A percentile compares a stretch with the other conserved stretches of the same genome.
Conservation (phyloP, 1,140 invertebrate genomes). For the Lamellibrachia luymesi region DNA sequence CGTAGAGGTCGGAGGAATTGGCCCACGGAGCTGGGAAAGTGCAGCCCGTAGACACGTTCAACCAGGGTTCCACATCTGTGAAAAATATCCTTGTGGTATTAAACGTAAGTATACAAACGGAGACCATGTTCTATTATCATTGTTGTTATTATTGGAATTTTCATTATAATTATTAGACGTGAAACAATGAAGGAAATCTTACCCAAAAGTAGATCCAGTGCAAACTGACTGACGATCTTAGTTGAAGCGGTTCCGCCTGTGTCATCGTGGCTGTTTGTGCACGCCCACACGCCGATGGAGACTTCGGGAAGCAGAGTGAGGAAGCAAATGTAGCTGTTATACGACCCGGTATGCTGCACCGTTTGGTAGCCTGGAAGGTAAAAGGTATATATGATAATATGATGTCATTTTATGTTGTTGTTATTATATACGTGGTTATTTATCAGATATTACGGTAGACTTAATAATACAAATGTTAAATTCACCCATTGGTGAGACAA, state of each 20-base stretch:
- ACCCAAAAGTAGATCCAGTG: background rate
- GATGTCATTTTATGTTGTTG: no score
- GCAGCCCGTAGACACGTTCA: conserved; percentile 7
- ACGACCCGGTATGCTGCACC: background rate
- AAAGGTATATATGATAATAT: no score
- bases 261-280: background rate
- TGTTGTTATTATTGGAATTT: no score
- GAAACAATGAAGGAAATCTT: background rate
- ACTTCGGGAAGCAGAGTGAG: background rate
- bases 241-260: background rate
- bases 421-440: no score
- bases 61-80: conserved; percentile 8
- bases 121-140: no score
- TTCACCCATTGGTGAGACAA: no score
- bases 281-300: background rate
- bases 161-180: no score
- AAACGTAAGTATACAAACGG: no score
- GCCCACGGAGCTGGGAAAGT: conserved; percentile 9
- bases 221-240: background rate
- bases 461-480: no score
- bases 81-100: no score
- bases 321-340: background rate
- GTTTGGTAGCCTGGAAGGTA: background rate
- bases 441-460: no score
- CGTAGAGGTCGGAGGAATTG: background rate